Base-by-base conservation (phyloP, 2,797 vertebrate genomes). In the Natrix natrix region DNA sequence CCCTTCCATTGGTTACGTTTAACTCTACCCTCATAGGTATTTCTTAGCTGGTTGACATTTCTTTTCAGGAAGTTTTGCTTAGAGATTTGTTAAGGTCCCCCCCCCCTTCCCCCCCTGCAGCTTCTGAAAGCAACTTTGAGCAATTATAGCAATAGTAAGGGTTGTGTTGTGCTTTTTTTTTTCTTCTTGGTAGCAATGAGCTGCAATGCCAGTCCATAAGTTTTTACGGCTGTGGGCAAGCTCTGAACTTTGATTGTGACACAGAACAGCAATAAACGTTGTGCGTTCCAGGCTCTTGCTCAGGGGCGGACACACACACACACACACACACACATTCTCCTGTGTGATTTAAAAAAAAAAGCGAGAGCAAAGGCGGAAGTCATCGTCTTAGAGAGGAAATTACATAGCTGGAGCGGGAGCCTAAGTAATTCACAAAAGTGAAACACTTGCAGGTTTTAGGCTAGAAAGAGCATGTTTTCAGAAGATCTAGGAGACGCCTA, bases 111-210 rank as follows among this genome's bases (percentile, higher is more conserved):
- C 93, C 78, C 32, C 93, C 26, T 94, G 92, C 91, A 43, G 56
- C 8, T 95, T 95, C 93, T 94, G 90, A 92, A 94, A 96, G 61
- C 91, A 24, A 0, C 0, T 37, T 87, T 94, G 74, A 78, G 92
- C 91, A 88, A 52, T 0, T 26, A 69, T 63, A 92, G n/a, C 74
- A 63, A 48, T 43, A 0, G 0, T 91, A 55, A 13, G 28, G 43
- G 16, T 32, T 2, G 10, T 2, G 10, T 4, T 16, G 7, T 14
- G 13, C 32, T 24, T 95, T n/a, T 17, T 4, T n/a, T 12, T 28
- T 48, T 8, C 95, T 92, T 32, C 12, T 96, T 37, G 17, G 37
- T 78, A 43, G 74, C 94, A 56, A 90, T 0, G 28, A 93, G 66
- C 43, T 20, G 0, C 32, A 91, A 59, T 91, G 93, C 92, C 0